A percentile compares a stretch with the other conserved stretches of the same genome.
Conservation (phyloP, 1,140 invertebrate genomes). For the Sarcophaga bullata region DNA sequence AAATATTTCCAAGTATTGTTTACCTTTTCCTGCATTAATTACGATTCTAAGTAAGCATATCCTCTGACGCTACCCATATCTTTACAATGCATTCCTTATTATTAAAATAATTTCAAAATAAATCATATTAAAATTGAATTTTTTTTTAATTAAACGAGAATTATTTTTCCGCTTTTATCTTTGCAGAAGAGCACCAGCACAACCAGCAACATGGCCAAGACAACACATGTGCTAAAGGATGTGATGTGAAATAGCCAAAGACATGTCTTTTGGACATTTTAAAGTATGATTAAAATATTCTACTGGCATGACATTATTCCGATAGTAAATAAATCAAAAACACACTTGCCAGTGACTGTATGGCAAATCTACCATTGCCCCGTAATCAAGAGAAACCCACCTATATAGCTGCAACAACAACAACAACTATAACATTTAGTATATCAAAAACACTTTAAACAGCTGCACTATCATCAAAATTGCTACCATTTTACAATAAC, state of each 20-base stretch:
- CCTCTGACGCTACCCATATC: too few species aligned
- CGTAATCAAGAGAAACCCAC: constrained; percentile 24
- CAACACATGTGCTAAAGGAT: background rate
- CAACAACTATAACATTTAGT: background rate
- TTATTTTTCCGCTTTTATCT: background rate
- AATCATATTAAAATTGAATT: background rate
- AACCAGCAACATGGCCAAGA: background rate
- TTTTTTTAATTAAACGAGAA: constrained; percentile 3
- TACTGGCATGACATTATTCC: constrained; percentile 20
- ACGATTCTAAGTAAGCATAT: too few species aligned
- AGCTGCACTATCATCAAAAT: background rate
- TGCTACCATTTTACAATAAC: background rate
- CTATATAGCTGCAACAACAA: background rate
- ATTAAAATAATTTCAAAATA: background rate
- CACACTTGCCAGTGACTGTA: background rate
- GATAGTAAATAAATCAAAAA: constrained; percentile 35
- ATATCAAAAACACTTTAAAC: background rate
- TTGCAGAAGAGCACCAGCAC: background rate
- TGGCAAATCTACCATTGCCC: background rate
- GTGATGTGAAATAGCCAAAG: constrained; percentile 6
- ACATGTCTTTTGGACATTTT: background rate
- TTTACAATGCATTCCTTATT: too few species aligned
- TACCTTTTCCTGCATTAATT: too few species aligned
- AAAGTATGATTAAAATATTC: constrained; percentile 5
- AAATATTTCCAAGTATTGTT: too few species aligned